Base-by-base conservation (phyloP, 2,888 invertebrate species). In the Sabatieria punctata region DNA sequence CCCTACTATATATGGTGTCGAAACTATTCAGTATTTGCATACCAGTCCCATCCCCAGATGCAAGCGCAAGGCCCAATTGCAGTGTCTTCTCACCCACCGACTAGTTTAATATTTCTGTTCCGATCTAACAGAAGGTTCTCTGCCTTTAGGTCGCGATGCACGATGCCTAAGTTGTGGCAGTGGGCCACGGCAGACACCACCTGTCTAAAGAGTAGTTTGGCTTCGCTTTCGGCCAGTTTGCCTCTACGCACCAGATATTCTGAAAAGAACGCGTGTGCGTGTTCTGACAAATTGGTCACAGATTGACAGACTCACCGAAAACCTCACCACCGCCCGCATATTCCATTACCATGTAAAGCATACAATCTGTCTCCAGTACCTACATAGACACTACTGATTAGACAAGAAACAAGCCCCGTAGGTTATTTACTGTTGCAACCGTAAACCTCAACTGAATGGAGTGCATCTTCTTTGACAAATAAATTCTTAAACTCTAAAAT, bases 241-340 rank as follows among this genome's bases (percentile, higher is more conserved):
- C 59, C 60, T 6, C 50, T 49, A 18, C 51, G 57, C 23, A 58
- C 55, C 26, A 63, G 47, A 15, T 53, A 51, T 21, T 60, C 61
- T 61, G 39, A 24, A 71, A 62, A 36, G 46, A 49, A 41, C 50
- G 38, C 46, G 46, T 26, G 47, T 19, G 22, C 40, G 22, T 35
- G 41, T 15, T 22, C 26, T n/a, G n/a, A n/a, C n/a, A n/a, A n/a
- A n/a, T n/a, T n/a, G n/a, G n/a, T n/a, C n/a, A n/a, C n/a, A n/a
- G n/a, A n/a, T n/a, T n/a, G n/a, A n/a, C n/a, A n/a, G n/a, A 36
- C 38, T 77, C 71, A 84, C 84, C 88, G 68, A 97, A 97, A 71
- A 97, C 88, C 75, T 97, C 97, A 41, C 97, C 97, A 57, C 88
- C 85, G 25, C 85, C 80, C 48, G 91, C 95, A 71, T 86, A 93